A percentile compares a stretch with the other conserved stretches of the same genome.
Evolutionary conservation across 2,113 vertebrate genomes (phyloP).

Genomic region (Tenebrosternarchus preto): DNA sequence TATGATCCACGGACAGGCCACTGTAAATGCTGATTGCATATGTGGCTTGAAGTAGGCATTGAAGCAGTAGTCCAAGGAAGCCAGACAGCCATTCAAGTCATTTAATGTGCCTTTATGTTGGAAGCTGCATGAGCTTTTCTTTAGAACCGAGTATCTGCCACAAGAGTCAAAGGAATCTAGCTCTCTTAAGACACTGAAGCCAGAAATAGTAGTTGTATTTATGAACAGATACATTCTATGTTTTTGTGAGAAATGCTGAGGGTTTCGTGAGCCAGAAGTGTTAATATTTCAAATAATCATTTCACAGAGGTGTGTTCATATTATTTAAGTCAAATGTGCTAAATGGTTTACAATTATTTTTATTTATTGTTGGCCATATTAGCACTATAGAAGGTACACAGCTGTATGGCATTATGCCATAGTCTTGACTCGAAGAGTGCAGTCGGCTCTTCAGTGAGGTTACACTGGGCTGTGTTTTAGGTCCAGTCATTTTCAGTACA

Average conservation of each 20-base stretch:
- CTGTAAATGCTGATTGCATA: neutral
- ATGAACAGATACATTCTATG: neutral
- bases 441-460: neutral
- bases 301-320: neutral
- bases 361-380: neutral
- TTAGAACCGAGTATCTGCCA: neutral
- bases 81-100: neutral
- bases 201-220: neutral
- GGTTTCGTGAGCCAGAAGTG: neutral
- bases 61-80: neutral
- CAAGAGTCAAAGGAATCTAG: neutral
- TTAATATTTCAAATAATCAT: neutral
- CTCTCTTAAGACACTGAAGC: neutral
- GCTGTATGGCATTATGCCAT: too few species aligned
- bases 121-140: neutral
- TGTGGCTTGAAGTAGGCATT: neutral
- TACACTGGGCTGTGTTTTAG: neutral
- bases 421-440: neutral
- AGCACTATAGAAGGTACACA: too few species aligned
- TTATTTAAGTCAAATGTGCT: neutral
- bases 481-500: neutral
- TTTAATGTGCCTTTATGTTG: neutral
- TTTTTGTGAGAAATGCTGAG: neutral
- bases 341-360: neutral
- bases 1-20: neutral